Base-by-base conservation (phyloP, 2,888 invertebrate species). In the Sesia apiformis region DNA sequence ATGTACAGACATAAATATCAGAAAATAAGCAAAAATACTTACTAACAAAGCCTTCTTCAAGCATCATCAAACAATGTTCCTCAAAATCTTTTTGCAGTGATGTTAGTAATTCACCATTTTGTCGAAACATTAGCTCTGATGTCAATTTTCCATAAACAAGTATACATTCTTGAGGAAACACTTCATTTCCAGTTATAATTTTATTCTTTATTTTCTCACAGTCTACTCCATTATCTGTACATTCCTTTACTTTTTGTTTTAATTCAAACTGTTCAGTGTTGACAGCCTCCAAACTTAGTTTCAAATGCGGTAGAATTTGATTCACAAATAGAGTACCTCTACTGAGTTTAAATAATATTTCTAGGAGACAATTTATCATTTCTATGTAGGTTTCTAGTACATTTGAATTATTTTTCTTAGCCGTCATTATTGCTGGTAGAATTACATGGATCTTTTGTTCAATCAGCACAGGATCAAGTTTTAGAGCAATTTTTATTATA, bases 61-160 rank as follows among this genome's bases (percentile, higher is more conserved):
- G 66, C 69, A 72, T 70, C 65, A 73, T 65, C 6, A 90, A 63
- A 56, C 84, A 86, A 63, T 82, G 69, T 23, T 76, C 76, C 57
- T 87, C 79, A 52, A 90, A 76, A 70, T 85, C 80, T 50, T 80
- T 84, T 55, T 82, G 83, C 8, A 90, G 60, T 3, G 69, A 70
- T 40, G 77, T 61, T 23, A 90, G 64, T 7, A 90, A 62, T 38
- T 88, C 87, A 46, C 78, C 82, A 63, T 81, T 88, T 58, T 90
- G 89, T 55, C 90, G 77, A 43, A 87, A 89, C 84, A 89, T 81
- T 40, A 90, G 62, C 56, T 90, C 88, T 0, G 82, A 81, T 4
- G 84, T 84, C 54, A 84, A 63, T 57, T 74, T 84, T 3, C 90
- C 90, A 70, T 81, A 90, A 8, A 69, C 60, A 53, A 79, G 70